Evolutionary conservation across 2,888 invertebrate genomes (phyloP), one percentile per base, ranked within the genome.

Genomic region (Sisyra nigra): DNA sequence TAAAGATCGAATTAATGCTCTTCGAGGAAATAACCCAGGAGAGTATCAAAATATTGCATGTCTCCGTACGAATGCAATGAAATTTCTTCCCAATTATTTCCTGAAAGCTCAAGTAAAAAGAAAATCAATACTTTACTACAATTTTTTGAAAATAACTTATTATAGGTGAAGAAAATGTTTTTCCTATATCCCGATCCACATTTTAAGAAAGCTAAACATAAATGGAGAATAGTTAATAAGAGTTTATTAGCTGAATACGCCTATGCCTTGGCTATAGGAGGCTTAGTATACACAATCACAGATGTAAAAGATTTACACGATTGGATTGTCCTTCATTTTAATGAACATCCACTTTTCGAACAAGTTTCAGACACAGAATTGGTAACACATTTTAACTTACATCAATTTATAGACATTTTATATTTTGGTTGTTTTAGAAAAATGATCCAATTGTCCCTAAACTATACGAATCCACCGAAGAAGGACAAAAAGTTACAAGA

Each of bases 171-270:
- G 48, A 96, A 96, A 66, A 89, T 99, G 83, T 98, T 99, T 63
- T 97, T 99, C 63, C 67, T 99, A 13, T 98, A 94, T 63, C 98
- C 98, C 17, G 98, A 98, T 67, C 98, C 98, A 24, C 98, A 99
- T 67, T 99, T 99, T 62, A 99, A 98, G 62, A 92, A 84, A 57
- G 82, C 93, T 1, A 98, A 98, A 65, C 94, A 97, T 59, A 98
- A 98, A 63, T 98, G 98, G 98, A 73, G 98, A 46, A 98, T 99
- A 47, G 91, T 99, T 48, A 97, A 91, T 58, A 78, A 83, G 53
- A 82, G 83, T 52, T 67, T 97, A 30, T 67, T 99, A 15, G 88
- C 96, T 2, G 98, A 98, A 65, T 99, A 98, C 71, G 97, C 97
- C 0, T 98, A 91, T 67, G 80, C 93, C 34, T 67, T 98, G 45